Evolutionary conservation across 2,113 vertebrate genomes (phyloP).

Genomic region (Dolichotis patagonum): DNA sequence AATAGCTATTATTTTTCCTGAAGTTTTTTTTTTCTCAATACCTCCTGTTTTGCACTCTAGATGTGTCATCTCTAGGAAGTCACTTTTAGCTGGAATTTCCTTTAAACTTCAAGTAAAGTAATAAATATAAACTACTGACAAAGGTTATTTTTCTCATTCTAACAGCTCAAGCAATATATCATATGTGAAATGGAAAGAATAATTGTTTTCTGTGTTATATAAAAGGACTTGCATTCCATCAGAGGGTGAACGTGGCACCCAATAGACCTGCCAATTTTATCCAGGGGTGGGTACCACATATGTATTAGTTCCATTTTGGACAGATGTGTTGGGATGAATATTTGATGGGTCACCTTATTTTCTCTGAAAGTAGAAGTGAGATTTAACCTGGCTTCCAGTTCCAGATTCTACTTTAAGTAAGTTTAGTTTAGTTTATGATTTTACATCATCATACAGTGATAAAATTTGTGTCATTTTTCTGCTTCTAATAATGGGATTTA

Average conservation of each 20-base stretch:
- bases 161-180: neutral
- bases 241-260: neutral
- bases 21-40: neutral
- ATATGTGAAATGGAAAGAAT: neutral
- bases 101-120: conserved; percentile 1
- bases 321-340: neutral
- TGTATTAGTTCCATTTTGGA: neutral
- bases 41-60: neutral
- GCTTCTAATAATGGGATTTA: neutral
- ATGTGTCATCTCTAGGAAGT: neutral
- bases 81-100: neutral
- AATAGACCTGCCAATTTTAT: neutral
- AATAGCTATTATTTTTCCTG: neutral
- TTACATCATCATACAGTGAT: neutral
- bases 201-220: neutral
- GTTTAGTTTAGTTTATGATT: neutral
- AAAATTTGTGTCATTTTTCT: neutral
- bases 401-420: neutral
- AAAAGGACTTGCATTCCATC: neutral
- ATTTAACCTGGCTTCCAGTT: neutral
- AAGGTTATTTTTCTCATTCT: neutral
- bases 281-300: neutral
- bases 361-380: conserved; percentile 38
- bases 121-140: neutral
- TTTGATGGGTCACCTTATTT: neutral